Evolutionary conservation across 2,888 invertebrate genomes (phyloP), one percentile per base, ranked within the genome.

Genomic region (Mechanitis mazaeus): DNA sequence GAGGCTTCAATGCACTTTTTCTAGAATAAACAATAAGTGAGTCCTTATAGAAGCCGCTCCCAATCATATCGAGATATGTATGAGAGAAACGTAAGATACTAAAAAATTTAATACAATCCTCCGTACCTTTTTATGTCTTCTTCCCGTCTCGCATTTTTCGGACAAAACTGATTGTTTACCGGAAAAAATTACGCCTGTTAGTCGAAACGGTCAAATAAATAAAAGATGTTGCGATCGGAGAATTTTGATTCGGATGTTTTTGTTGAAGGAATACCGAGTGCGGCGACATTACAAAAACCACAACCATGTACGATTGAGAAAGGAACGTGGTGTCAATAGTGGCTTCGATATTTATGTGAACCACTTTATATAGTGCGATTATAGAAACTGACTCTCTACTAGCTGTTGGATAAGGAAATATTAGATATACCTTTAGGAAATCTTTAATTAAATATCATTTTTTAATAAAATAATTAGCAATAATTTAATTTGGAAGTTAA

Each of bases 161-260:
- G 84, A 75, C 86, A 89, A 89, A 90, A 89, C 83, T 87, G 88
- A 88, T 89, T 90, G 89, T 90, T 89, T 90, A 85, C 81, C 84
- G 89, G 89, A 89, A 89, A 90, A 90, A 90, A 90, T 89, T 86
- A 88, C 87, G 85, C 79, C 88, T 87, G 89, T 89, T 88, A 88
- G 85, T 78, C 82, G 84, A 81, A 84, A 79, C 81, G 81, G 77
- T 72, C 75, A 71, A 72, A 89, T 90, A 87, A 88, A 90, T 90
- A 89, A 90, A 88, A 89, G 86, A 90, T 89, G 84, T 64, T 77
- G 72, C 69, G 77, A 75, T 74, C 71, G 72, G 80, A 79, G 89
- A 88, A 89, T 90, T 88, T 89, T 88, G 89, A 89, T 90, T 88
- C 84, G 86, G 80, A 80, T 45, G 68, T 87, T 88, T 90, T 89